Evolutionary conservation across 2,113 vertebrate genomes (phyloP), one percentile per base, ranked within the genome.

Genomic region (Cricetomys ansorgei): DNA sequence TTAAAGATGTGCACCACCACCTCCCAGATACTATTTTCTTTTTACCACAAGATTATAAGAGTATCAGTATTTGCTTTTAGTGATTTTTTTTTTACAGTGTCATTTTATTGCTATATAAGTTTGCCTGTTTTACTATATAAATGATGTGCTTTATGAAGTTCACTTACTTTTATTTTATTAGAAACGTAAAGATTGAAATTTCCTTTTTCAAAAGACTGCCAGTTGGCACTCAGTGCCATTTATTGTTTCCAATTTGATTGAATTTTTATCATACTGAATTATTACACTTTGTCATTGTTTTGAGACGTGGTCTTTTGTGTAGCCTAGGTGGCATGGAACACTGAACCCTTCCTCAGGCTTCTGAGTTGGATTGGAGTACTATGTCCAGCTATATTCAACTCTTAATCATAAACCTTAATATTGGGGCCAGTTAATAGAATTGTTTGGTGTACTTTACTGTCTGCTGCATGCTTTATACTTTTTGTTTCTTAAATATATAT

Each of bases 241-340:
- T 70, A 45, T 89, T 43, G 59, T 94, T 95, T 83, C 55, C 70
- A 48, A 75, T 67, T 87, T 88, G 43, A 89, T 86, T 77, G 40
- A 81, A 72, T 10, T 90, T 94, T 88, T 86, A 72, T 87, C 43
- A 48, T 65, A 21, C 65, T 89, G 64, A 94, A 27, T 88, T 89
- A 15, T 4, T 12, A 23, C 4, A n/a, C 53, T 55, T n/a, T n/a
- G 77, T 23, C 6, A 29, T 77, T 79, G 43, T n/a, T 43, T 83
- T 29, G 55, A 62, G 13, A 83, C 55, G 27, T 40, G 3, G 79
- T n/a, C 53, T 59, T 57, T n/a, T 40, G 37, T n/a, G n/a, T 80
- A 25, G 53, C 79, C 79, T 37, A 59, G 37, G 50, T 12, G 3
- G 19, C 34, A 57, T 13, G 53, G 50, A 57, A 10, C 29, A 13